Evolutionary conservation across 2,888 invertebrate species (phyloP).

Genomic region (Leptinotarsa haldemani): DNA sequence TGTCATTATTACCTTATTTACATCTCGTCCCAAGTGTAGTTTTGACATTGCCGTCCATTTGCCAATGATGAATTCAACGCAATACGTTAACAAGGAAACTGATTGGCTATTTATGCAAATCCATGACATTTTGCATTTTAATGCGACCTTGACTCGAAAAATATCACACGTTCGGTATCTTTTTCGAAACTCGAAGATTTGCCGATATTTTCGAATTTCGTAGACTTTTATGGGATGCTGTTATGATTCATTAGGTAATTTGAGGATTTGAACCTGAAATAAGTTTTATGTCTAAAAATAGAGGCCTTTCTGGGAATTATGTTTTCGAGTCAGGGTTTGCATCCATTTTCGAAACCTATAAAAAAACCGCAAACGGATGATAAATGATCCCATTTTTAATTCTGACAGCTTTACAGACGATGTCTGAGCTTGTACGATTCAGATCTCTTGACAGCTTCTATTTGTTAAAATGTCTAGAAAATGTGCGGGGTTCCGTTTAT

Average conservation of each 20-base stretch:
- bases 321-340: background rate
- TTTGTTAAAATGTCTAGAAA: background rate
- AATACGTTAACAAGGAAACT: conserved; percentile 26
- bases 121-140: conserved; percentile 29
- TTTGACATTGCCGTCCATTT: conserved; percentile 11
- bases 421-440: background rate
- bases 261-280: background rate
- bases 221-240: background rate
- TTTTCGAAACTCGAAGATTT: conserved; percentile 22
- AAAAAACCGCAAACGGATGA: background rate
- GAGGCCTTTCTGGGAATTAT: background rate
- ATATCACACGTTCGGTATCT: conserved; percentile 18
- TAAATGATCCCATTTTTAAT: background rate
- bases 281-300: background rate
- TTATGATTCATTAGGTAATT: conserved; percentile 13
- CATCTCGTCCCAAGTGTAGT: background rate
- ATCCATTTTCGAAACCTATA: background rate
- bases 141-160: conserved; percentile 28
- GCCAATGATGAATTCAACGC: conserved; percentile 23
- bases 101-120: conserved; percentile 34
- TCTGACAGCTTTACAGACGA: background rate
- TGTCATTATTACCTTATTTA: background rate
- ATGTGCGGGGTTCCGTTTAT: background rate
- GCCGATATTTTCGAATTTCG: background rate
- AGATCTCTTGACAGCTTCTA: background rate